These are phyloP conservation scores for Yponomeuta evonymella DNA, from an alignment of 2,888 invertebrate genomes.

Conservation along the genomic window DNA sequence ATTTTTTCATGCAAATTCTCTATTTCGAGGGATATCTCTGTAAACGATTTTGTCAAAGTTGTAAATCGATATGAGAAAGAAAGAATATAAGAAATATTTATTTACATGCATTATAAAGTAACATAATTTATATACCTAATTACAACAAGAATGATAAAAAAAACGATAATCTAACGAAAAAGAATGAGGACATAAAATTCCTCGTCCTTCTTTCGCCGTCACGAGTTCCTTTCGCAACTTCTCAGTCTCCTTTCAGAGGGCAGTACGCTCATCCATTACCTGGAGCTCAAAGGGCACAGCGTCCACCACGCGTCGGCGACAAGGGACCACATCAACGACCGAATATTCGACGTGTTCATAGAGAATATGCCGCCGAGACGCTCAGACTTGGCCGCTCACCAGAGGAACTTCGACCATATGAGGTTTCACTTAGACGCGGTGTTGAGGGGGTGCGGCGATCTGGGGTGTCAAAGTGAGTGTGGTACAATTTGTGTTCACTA, in stretches of 20 bases:
- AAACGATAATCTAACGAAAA: too few species aligned
- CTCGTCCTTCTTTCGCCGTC: too few species aligned
- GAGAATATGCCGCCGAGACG: conserved; percentile 40
- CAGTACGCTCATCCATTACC: conserved; percentile 42
- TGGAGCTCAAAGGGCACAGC: conserved; percentile 43
- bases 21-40: too few species aligned
- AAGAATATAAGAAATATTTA: too few species aligned
- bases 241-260: conserved; percentile 30
- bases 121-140: too few species aligned
- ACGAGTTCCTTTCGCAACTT: neutral
- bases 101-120: too few species aligned
- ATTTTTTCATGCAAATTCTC: too few species aligned
- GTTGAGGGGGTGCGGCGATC: conserved; percentile 43
- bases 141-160: too few species aligned
- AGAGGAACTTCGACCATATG: conserved; percentile 44
- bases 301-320: conserved; percentile 26
- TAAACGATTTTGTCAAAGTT: too few species aligned
- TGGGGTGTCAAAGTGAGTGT: conserved; percentile 46
- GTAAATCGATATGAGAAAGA: too few species aligned
- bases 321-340: conserved; percentile 30
- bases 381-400: conserved; percentile 37
- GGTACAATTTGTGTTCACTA: neutral
- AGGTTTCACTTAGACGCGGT: conserved; percentile 36
- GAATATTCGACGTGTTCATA: conserved; percentile 39
- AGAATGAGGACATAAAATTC: too few species aligned